These are phyloP conservation scores for Zaprionus vittiger DNA, from an alignment of 1,140 invertebrate genomes.

Conservation along the genomic window DNA sequence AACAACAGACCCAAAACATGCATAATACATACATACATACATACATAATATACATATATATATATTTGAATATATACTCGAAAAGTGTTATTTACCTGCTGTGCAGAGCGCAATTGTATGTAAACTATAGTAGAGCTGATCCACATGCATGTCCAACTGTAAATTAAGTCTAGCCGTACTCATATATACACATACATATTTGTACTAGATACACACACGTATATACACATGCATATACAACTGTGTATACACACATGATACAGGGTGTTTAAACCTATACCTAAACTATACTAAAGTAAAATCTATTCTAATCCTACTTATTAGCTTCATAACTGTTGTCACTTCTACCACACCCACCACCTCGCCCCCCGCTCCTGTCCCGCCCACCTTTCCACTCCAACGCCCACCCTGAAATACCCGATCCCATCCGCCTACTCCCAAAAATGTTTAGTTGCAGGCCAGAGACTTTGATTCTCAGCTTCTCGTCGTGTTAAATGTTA, in stretches of 20 bases:
- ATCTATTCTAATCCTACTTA: constrained; percentile 56
- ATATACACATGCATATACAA: constrained; percentile 19
- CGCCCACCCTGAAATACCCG: not conserved
- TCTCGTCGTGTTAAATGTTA: constrained; percentile 79
- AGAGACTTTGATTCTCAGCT: constrained; percentile 63
- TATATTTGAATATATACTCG: constrained; percentile 78
- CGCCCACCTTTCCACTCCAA: not conserved
- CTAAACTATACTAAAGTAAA: constrained; percentile 47
- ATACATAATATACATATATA: constrained; percentile 45
- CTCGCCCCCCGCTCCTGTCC: not conserved
- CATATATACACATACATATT: constrained; percentile 49
- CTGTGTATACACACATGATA: constrained; percentile 40
- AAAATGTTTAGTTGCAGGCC: constrained; percentile 45
- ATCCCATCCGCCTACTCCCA: not conserved
- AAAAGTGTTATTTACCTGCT: constrained; percentile 83
- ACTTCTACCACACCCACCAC: constrained; percentile 1
- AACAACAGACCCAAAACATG: constrained; percentile 34
- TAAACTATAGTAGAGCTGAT: constrained; percentile 77
- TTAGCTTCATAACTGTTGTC: constrained; percentile 70
- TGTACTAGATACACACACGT: constrained; percentile 1
- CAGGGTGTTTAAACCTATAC: constrained; percentile 55
- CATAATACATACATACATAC: constrained; percentile 23
- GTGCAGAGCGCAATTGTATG: constrained; percentile 83
- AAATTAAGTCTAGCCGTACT: constrained; percentile 73
- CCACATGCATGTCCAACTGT: constrained; percentile 81